Evolutionary conservation across 1,140 invertebrate genomes (phyloP), one percentile per base, ranked within the genome.

Genomic region (Liolophura sinensis): DNA sequence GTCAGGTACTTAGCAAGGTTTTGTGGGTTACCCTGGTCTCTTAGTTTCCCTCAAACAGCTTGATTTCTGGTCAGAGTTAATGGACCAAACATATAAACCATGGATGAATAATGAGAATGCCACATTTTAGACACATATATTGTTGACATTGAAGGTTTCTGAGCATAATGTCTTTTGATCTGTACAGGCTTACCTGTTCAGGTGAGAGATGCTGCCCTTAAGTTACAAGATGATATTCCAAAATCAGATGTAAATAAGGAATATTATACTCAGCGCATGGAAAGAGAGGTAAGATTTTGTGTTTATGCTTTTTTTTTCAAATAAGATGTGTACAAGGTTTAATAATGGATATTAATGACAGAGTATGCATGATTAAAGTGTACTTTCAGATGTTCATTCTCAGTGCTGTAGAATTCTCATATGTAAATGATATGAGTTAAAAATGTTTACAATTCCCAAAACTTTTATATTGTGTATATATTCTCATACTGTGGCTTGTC

Each of bases 241-340:
- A 92, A 96, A 63, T 96, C 95, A 71, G 97, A 98, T 83, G 97
- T 99, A 0, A 99, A 99, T 84, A 97, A 98, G 77, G 98, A 99
- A 86, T 99, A 94, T 85, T 99, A 97, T 82, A 94, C 97, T 64
- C 97, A 99, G 84, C 86, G 85, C 66, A 80, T 86, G 71, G 86
- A 87, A 73, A 77, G 74, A 70, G 79, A 86, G 73, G 82, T 87
- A 71, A 27, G 64, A 40, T 40, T 40, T 40, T 3, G 3, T 40
- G 31, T 9, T n/a, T 7, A 54, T 12, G 7, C 24, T 54, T 12
- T 54, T 54, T 3, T n/a, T 12, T 54, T 54, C 12, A 54, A 54
- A 54, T 5, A 5, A 54, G 12, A n/a, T 54, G 3, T 5, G 31
- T 40, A 5, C 3, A 40, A 5, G 3, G 3, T 9, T 40, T 9